phyloP scores from a whole-genome alignment of 2,113 vertebrate genomes.

The Poecile atricapillus region DNA sequence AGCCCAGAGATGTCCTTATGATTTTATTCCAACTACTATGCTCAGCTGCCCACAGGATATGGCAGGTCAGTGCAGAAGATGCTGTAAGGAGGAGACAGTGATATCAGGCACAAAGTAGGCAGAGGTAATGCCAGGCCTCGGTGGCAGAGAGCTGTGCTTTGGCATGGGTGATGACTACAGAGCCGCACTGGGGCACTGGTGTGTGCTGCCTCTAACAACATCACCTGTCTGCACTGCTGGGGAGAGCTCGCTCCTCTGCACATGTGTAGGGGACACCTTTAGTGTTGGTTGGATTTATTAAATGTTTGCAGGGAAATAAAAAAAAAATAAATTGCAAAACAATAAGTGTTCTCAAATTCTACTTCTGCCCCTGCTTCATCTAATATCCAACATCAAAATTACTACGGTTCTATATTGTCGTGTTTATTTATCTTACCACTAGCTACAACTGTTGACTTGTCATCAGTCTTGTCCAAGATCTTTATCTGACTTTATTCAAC shows the following conservation, averaged over 20 bases:
- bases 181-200: neutral
- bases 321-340: neutral
- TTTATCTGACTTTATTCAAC: neutral
- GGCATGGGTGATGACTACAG: rapidly evolving
- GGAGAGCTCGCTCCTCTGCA: rapidly evolving
- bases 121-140: neutral
- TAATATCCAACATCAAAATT: neutral
- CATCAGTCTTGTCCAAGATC: neutral
- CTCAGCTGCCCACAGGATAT: neutral
- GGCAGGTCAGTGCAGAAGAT: neutral
- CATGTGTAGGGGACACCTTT: neutral
- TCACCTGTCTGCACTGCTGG: rapidly evolving
- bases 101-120: neutral
- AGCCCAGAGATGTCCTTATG: neutral
- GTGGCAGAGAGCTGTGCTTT: neutral
- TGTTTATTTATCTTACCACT: neutral
- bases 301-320: neutral
- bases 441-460: neutral
- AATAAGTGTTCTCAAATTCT: neutral
- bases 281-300: neutral
- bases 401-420: neutral
- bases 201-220: neutral
- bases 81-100: rapidly evolving
- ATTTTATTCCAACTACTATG: rapidly evolving
- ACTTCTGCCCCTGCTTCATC: neutral